Conservation (phyloP, 2,797 vertebrate species). For the Iguana delicatissima region DNA sequence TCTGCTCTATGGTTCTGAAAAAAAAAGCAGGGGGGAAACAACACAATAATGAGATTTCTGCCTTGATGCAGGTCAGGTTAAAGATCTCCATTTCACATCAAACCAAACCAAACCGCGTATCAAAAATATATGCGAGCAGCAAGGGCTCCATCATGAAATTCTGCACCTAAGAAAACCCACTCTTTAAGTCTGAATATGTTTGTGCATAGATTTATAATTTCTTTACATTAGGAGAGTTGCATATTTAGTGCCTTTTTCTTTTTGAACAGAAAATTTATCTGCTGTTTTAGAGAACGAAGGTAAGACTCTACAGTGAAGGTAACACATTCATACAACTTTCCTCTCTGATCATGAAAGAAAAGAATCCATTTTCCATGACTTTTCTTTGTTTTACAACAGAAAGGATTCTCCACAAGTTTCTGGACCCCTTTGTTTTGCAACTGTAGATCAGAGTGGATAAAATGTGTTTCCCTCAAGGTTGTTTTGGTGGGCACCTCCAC, state of each 20-base stretch:
- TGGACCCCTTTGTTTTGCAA: not conserved
- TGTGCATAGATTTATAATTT: not conserved
- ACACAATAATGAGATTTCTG: not conserved
- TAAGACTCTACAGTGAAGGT: no score
- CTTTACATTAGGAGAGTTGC: not conserved
- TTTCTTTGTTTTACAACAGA: not conserved
- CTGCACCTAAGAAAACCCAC: not conserved
- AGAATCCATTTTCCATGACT: no score
- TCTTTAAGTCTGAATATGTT: not conserved
- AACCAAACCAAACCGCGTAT: not conserved
- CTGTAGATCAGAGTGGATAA: not conserved
- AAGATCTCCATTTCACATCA: not conserved
- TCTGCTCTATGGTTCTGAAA: slow-evolving; percentile 84
- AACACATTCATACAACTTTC: not conserved
- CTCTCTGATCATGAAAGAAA: not conserved
- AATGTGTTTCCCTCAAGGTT: no score
- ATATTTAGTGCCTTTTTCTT: not conserved
- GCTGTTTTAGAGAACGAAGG: not conserved
- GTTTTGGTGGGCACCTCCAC: no score
- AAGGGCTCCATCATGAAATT: not conserved
- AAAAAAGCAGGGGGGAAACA: not conserved
- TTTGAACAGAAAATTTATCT: no score
- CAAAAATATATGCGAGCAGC: not conserved
- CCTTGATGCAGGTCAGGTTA: not conserved
- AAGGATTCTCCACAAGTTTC: not conserved